Conservation (phyloP, 2,113 vertebrate genomes). For the Sorex fumeus region DNA sequence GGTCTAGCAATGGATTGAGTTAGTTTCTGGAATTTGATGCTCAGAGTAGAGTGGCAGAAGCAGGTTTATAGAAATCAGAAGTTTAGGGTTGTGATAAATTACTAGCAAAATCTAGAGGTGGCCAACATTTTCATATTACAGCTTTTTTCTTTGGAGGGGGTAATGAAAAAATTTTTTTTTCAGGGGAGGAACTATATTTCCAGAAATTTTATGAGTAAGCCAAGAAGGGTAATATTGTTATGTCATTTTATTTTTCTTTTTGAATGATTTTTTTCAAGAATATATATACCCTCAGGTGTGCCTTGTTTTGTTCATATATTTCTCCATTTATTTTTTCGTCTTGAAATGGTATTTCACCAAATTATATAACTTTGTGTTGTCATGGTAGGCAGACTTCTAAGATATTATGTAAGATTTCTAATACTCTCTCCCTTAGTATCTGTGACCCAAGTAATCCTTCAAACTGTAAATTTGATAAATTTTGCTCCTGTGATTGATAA, state of each 20-base stretch:
- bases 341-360: background rate
- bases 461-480: constrained; percentile 8
- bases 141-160: background rate
- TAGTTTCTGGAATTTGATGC: background rate
- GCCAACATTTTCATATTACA: background rate
- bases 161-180: no score
- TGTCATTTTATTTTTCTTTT: constrained; percentile 29
- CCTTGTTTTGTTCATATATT: background rate
- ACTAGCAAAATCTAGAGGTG: background rate
- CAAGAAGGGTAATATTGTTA: background rate
- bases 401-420: background rate
- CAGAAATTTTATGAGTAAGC: background rate
- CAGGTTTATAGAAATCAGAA: background rate
- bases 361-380: background rate
- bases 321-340: constrained; percentile 9
- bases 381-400: constrained; percentile 24
- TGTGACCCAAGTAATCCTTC: background rate
- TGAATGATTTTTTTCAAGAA: constrained; percentile 44
- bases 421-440: background rate
- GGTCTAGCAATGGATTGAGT: background rate
- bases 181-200: background rate
- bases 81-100: background rate
- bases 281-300: background rate
- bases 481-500: background rate
- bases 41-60: background rate